Conservation (phyloP, 2,113 vertebrate genomes). For the Sinocyclocheilus maitianheensis region DNA sequence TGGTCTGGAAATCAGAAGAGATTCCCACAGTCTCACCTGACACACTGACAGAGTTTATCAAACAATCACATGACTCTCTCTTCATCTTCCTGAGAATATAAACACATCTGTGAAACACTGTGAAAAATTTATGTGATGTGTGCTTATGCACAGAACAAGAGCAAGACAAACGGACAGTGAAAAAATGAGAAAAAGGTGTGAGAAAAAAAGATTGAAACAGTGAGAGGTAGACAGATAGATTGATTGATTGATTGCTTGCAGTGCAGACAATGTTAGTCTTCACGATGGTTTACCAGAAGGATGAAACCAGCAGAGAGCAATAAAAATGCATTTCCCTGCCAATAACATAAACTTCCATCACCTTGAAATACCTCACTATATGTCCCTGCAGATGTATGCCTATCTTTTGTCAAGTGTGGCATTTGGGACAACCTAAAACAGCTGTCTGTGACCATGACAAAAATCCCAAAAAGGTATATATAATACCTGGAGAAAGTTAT, state of each 20-base stretch:
- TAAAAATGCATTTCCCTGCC: conserved; percentile 9
- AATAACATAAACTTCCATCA: conserved; percentile 2
- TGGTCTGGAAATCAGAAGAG: too few species aligned
- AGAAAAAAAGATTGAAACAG: background rate
- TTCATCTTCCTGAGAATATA: background rate
- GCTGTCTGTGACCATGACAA: background rate
- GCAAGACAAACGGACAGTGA: background rate
- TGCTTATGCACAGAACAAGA: background rate
- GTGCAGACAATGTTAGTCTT: background rate
- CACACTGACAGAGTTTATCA: conserved; percentile 9
- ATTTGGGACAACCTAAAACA: background rate
- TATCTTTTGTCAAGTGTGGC: background rate
- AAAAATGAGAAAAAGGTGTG: background rate
- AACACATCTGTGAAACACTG: background rate
- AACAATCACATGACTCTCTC: conserved; percentile 1
- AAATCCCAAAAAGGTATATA: background rate
- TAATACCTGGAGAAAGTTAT: background rate
- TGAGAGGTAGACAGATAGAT: background rate
- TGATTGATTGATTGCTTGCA: background rate
- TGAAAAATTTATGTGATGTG: background rate
- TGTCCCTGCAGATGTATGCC: background rate
- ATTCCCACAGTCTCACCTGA: background rate
- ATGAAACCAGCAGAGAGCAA: conserved; percentile 14
- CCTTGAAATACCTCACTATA: background rate
- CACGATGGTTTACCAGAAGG: background rate